Evolutionary conservation across 2,797 vertebrate species (phyloP).

Genomic region (Megaceryle alcyon): DNA sequence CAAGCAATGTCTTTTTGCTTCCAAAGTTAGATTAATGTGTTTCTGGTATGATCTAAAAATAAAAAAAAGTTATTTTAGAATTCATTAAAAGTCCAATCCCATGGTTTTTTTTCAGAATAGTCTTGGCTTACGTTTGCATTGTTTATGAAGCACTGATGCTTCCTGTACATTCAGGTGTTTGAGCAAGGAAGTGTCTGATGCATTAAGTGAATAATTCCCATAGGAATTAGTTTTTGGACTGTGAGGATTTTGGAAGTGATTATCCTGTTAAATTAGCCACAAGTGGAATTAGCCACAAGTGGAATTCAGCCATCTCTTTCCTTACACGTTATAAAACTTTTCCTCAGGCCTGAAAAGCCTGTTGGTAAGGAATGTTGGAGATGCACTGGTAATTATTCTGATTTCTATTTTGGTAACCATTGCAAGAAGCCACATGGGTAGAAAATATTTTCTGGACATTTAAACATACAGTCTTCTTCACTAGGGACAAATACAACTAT

Average conservation of each 20-base stretch:
- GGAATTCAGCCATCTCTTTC: background rate
- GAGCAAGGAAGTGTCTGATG: background rate
- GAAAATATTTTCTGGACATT: background rate
- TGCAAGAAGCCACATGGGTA: background rate
- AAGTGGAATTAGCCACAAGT: background rate
- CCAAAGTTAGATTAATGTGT: conserved; percentile 13
- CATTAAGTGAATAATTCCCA: background rate
- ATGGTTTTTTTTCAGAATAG: background rate
- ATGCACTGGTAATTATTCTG: background rate
- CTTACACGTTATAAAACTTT: background rate
- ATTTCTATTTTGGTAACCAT: background rate
- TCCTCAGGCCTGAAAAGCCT: background rate
- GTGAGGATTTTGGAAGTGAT: background rate
- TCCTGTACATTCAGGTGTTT: background rate
- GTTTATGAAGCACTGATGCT: background rate
- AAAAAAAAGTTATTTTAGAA: background rate
- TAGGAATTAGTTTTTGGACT: background rate
- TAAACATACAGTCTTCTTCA: background rate
- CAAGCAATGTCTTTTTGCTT: background rate
- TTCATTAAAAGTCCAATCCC: background rate
- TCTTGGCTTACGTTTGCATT: background rate
- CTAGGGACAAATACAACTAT: background rate
- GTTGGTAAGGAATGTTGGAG: background rate
- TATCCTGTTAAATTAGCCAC: background rate
- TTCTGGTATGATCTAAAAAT: conserved; percentile 26